Evolutionary conservation across 2,888 invertebrate genomes (phyloP), one percentile per base, ranked within the genome.

Genomic region (Siphlonurus alternatus): DNA sequence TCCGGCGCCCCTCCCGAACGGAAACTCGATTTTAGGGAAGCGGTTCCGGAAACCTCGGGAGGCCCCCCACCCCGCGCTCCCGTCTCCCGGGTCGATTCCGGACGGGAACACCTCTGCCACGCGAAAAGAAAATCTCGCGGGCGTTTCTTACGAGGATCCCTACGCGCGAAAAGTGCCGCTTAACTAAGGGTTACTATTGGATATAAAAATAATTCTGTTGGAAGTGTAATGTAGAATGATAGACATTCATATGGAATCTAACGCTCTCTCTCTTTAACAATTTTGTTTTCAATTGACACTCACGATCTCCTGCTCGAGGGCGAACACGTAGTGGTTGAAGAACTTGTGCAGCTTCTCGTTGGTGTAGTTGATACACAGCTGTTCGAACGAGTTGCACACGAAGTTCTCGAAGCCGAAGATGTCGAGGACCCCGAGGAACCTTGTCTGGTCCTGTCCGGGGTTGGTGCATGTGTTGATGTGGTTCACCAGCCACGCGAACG

Each of bases 321-420:
- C 92, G 73, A 96, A 95, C 24, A 96, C 94, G 73, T 95, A 94
- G 74, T 95, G 93, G 78, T 95, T 95, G 77, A 96, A 96, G 79
- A 95, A 94, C 79, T 92, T 92, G 74, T 94, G 94, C 51, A 94
- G 80, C 74, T 94, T 94, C 75, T 94, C 93, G 73, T 94, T 94
- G 0, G 93, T 92, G 76, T 93, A 94, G 77, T 94, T 94, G 68
- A 94, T 94, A 74, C 93, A 93, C 15, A 93, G 81, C 72, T 94
- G 94, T 74, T 94, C 94, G 70, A 94, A 88, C 1, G 93, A 93
- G 75, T 94, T 94, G n/a, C 83, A 80, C 2, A 84, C 80, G 75
- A 94, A 94, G 79, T 94, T 93, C 77, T 94, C 94, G 75, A 94
- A 94, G 65, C 93, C 94, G 74, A 94, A 94, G 70, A 94, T 94